Conservation (phyloP, 2,888 invertebrate genomes). For the Clepsis dumicolana region DNA sequence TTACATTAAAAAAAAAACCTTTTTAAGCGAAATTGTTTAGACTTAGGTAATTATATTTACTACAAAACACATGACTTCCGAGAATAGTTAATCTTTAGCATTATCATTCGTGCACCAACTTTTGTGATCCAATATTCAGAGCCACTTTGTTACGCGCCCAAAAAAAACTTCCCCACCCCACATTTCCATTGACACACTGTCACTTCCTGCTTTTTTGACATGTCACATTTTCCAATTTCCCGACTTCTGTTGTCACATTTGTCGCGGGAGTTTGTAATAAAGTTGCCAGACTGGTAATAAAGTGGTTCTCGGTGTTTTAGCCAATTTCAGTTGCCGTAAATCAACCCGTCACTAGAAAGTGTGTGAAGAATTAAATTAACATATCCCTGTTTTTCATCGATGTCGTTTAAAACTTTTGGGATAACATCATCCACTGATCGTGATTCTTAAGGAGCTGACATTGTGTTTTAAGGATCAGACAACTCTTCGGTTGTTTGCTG, state of each 20-base stretch:
- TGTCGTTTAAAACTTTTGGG: neutral
- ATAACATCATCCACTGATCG: neutral
- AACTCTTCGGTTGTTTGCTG: slow-evolving; percentile 13
- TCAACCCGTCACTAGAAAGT: slow-evolving; percentile 38
- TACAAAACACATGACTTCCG: too few relatives aligned
- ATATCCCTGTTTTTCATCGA: slow-evolving; percentile 27
- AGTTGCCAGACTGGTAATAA: slow-evolving; percentile 41
- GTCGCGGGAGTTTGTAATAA: slow-evolving; percentile 43
- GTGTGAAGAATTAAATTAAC: slow-evolving; percentile 30
- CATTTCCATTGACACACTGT: slow-evolving; percentile 46
- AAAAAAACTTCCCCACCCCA: slow-evolving; percentile 37
- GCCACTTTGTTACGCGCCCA: neutral
- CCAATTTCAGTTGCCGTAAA: slow-evolving; percentile 37
- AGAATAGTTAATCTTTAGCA: too few relatives aligned
- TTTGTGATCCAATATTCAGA: neutral
- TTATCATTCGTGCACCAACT: neutral
- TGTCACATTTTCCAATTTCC: slow-evolving; percentile 62
- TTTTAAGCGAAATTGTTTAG: too few relatives aligned
- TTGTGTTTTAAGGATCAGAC: neutral
- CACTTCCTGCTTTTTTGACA: slow-evolving; percentile 52
- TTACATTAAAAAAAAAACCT: too few relatives aligned
- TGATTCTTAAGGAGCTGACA: neutral
- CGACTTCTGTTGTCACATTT: slow-evolving; percentile 51
- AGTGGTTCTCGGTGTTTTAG: slow-evolving; percentile 31
- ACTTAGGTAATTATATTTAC: too few relatives aligned